phyloP scores from a whole-genome alignment of 2,797 vertebrate genomes.

The Falco cherrug region DNA sequence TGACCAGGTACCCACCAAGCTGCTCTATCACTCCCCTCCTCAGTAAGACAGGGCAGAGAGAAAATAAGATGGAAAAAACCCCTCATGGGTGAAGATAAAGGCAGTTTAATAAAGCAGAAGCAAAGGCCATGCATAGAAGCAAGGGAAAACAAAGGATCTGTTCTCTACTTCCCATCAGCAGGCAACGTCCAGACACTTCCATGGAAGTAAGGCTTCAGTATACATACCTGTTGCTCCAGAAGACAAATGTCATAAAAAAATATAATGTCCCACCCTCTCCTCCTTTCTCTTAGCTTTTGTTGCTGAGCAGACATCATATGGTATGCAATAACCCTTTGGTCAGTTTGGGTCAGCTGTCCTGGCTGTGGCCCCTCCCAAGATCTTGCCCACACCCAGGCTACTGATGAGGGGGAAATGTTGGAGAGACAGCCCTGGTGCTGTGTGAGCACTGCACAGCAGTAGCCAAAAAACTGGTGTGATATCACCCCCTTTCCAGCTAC shows the following conservation, averaged over 20 bases:
- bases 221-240: too few species aligned
- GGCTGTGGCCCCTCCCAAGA: neutral
- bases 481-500: neutral
- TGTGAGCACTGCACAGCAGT: rapidly evolving
- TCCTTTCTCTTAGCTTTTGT: too few species aligned
- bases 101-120: neutral
- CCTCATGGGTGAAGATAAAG: neutral
- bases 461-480: neutral
- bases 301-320: too few species aligned
- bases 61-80: neutral
- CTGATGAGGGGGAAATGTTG: neutral
- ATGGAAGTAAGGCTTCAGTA: too few species aligned
- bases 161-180: neutral
- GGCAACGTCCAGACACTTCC: too few species aligned
- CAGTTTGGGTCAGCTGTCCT: neutral
- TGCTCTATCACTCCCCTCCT: neutral
- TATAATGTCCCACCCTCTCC: too few species aligned
- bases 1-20: neutral
- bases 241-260: too few species aligned
- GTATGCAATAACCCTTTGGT: neutral
- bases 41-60: neutral
- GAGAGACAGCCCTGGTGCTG: too few species aligned
- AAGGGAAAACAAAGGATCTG: neutral
- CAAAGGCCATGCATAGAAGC: neutral
- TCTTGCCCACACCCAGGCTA: neutral